These are phyloP conservation scores for Fukomys damarensis DNA, from an alignment of 2,113 vertebrate genomes.

Conservation along the genomic window DNA sequence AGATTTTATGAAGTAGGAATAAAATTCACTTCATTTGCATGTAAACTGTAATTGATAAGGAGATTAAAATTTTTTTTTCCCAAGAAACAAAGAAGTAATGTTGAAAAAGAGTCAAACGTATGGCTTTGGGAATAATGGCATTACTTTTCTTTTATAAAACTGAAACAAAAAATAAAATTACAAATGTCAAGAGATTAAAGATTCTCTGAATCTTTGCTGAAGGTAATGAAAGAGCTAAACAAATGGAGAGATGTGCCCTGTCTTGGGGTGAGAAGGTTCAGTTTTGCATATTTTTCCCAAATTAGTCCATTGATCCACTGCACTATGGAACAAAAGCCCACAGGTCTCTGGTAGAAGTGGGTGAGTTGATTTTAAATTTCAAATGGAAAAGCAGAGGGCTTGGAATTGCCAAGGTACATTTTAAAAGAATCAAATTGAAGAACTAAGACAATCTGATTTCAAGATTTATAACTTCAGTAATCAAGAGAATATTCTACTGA, in stretches of 20 bases:
- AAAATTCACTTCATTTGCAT: neutral
- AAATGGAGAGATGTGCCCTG: neutral
- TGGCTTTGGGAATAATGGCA: neutral
- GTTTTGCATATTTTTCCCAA: neutral
- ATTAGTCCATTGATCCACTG: neutral
- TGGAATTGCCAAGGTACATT: neutral
- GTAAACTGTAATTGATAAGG: neutral
- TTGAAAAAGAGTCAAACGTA: neutral
- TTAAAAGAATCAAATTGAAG: neutral
- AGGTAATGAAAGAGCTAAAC: neutral
- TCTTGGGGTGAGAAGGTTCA: neutral
- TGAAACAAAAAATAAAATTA: neutral
- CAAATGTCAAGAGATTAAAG: neutral
- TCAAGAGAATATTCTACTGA: neutral
- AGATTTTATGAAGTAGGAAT: neutral
- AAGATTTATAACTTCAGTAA: neutral
- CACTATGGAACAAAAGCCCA: neutral
- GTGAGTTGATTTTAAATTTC: neutral
- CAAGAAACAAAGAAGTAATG: neutral
- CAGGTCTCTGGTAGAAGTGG: neutral
- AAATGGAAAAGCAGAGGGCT: neutral
- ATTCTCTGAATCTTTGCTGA: conserved; percentile 1
- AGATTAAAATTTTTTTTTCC: neutral
- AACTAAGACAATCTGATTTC: neutral
- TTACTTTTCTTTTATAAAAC: neutral